Evolutionary conservation across 2,797 vertebrate genomes (phyloP).

Genomic region (Sebastes vulpes): DNA sequence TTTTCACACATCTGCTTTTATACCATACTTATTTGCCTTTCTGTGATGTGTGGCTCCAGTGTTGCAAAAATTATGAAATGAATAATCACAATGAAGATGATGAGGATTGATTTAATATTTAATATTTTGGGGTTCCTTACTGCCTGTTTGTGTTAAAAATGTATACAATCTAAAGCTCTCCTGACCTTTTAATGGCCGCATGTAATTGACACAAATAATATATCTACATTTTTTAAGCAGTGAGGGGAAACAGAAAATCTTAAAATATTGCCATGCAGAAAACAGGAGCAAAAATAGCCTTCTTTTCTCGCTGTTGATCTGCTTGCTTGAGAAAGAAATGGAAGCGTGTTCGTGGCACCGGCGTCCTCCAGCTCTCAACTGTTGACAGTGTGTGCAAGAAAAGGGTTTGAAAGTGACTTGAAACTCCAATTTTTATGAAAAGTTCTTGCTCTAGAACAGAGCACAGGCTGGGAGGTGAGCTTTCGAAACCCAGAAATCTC

Average conservation of each 20-base stretch:
- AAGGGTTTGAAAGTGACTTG: constrained; percentile 17
- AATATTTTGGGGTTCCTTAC: background rate
- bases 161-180: background rate
- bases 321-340: constrained; percentile 1
- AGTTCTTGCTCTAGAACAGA: constrained; percentile 6
- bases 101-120: background rate
- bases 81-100: background rate
- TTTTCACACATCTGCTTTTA: background rate
- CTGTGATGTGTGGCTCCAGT: background rate
- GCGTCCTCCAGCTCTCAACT: constrained; percentile 14
- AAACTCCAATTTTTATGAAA: constrained; percentile 12
- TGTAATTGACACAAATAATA: background rate
- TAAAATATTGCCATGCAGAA: background rate
- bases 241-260: background rate
- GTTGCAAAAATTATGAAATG: background rate
- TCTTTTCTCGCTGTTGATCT: background rate
- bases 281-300: constrained; percentile 15
- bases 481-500: constrained; percentile 14
- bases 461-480: background rate
- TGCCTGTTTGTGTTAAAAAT: background rate
- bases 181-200: background rate
- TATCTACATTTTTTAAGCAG: background rate
- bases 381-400: constrained; percentile 21
- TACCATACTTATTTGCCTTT: background rate
- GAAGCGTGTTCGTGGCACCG: constrained; percentile 7